Evolutionary conservation across 37 sponge, comb jelly and placozoan species (phyloP).

Genomic region (Bolinopsis microptera): DNA sequence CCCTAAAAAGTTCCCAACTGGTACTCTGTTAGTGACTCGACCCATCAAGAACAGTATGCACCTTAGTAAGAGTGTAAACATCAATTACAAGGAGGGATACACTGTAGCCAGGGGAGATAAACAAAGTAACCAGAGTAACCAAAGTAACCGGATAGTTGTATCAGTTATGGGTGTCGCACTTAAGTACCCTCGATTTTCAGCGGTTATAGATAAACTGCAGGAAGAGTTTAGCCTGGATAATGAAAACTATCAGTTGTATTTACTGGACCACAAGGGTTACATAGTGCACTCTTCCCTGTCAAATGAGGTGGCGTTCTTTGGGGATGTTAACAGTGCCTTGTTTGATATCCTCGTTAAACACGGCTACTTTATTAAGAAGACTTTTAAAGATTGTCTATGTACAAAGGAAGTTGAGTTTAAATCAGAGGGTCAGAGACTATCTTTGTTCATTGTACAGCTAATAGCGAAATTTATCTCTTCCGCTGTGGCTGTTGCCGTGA

Average conservation of each 20-base stretch:
- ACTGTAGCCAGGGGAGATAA: too few species aligned
- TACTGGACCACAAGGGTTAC: slow-evolving; percentile 47
- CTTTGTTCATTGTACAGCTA: background rate
- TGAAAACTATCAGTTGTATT: background rate
- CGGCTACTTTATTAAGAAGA: background rate
- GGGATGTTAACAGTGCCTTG: background rate
- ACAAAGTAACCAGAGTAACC: background rate
- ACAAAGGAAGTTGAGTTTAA: background rate
- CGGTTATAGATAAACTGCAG: background rate
- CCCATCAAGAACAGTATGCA: background rate
- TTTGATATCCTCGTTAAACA: background rate
- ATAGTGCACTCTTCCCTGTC: background rate
- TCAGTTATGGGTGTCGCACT: background rate
- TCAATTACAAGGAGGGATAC: background rate
- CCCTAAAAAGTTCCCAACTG: slow-evolving; percentile 33
- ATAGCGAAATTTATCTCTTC: background rate
- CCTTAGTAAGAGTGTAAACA: background rate
- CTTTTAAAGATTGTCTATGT: slow-evolving; percentile 12
- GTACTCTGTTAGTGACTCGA: background rate
- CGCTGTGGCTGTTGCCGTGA: background rate
- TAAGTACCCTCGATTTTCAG: background rate
- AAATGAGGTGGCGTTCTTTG: background rate
- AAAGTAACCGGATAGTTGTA: background rate
- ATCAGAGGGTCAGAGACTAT: background rate
- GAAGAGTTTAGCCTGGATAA: background rate